phyloP scores from a whole-genome alignment of 2,888 invertebrate genomes.

The Pocota personata region DNA sequence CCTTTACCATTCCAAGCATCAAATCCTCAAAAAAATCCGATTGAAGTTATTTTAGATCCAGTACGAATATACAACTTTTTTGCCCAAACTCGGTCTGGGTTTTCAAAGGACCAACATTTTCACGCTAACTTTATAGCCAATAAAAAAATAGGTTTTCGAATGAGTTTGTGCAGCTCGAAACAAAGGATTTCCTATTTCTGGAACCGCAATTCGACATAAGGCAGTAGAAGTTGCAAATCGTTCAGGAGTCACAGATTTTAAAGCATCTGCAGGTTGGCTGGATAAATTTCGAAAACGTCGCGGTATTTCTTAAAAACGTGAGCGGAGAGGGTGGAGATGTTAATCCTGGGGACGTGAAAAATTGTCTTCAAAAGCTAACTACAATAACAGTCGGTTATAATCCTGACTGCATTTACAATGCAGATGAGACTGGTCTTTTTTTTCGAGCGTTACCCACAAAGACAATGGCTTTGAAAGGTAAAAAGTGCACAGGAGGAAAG shows the following conservation, averaged over 20 bases:
- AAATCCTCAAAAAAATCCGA: too few relatives aligned
- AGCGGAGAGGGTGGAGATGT: background rate
- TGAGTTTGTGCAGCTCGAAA: background rate
- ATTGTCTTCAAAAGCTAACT: slow-evolving; percentile 8
- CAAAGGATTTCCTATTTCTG: background rate
- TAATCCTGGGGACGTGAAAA: slow-evolving; percentile 1
- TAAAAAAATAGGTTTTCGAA: too few relatives aligned
- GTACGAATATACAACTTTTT: too few relatives aligned
- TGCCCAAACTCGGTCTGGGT: too few relatives aligned
- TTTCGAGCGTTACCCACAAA: too few relatives aligned
- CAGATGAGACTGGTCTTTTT: too few relatives aligned
- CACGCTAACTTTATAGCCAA: too few relatives aligned
- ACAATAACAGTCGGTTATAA: slow-evolving; percentile 14
- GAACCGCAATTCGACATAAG: slow-evolving; percentile 5
- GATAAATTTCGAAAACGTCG: slow-evolving; percentile 9
- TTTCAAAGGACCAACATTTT: too few relatives aligned
- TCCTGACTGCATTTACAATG: slow-evolving; percentile 17
- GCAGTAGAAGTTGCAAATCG: slow-evolving; percentile 14
- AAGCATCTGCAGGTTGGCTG: slow-evolving; percentile 12
- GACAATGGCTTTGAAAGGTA: too few relatives aligned
- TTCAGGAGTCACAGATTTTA: slow-evolving; percentile 19
- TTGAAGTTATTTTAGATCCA: too few relatives aligned
- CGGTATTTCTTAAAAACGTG: slow-evolving; percentile 11
- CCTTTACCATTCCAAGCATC: too few relatives aligned
- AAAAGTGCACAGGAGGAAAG: too few relatives aligned